Evolutionary conservation across 2,888 invertebrate genomes (phyloP).

Genomic region (Hirtodrosophila histrioides): DNA sequence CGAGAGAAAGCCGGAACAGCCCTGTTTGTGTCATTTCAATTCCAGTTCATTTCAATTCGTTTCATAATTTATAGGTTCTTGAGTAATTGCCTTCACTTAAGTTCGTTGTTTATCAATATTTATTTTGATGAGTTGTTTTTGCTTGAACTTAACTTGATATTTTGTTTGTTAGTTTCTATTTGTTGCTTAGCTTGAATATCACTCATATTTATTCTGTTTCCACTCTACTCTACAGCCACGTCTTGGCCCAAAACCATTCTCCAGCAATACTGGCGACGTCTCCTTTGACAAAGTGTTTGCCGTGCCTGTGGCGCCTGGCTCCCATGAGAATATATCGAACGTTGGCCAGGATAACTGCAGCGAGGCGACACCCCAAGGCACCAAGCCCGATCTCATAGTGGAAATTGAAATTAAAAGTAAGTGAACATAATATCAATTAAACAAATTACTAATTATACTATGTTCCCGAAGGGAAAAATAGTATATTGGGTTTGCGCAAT

Average conservation of each 20-base stretch:
- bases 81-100: not conserved
- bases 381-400: conserved; percentile 83
- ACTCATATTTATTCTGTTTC: conserved; percentile 27
- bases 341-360: conserved; percentile 54
- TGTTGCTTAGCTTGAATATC: not conserved
- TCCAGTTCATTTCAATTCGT: not conserved
- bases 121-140: not conserved
- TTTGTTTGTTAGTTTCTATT: not conserved
- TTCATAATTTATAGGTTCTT: not conserved
- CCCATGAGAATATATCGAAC: conserved; percentile 81
- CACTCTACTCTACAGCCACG: conserved; percentile 87
- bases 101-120: not conserved
- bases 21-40: not conserved
- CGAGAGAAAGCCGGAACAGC: no score
- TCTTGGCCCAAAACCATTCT: conserved; percentile 93
- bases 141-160: not conserved
- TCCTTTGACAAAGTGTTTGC: conserved; percentile 93
- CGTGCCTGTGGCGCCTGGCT: conserved; percentile 89
- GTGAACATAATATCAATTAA: conserved; percentile 48
- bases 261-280: conserved; percentile 91
- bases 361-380: conserved; percentile 33
- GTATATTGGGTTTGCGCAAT: no score
- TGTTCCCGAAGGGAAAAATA: no score
- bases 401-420: conserved; percentile 86
- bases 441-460: no score